A percentile compares a stretch with the other conserved stretches of the same genome.
Evolutionary conservation across 92 coral and sea anemone species (phyloP).

Genomic region (Galaxea fascicularis): DNA sequence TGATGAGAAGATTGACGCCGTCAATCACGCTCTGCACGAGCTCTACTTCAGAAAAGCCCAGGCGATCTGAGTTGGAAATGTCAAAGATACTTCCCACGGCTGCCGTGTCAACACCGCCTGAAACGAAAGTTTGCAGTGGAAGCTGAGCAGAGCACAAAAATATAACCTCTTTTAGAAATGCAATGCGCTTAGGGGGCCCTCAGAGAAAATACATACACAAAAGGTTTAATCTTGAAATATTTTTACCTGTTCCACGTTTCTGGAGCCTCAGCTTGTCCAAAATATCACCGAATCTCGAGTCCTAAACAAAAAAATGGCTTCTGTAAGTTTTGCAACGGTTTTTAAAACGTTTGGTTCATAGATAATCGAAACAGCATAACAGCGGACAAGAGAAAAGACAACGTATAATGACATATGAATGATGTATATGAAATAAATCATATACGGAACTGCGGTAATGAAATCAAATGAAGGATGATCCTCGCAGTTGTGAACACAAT

Average conservation of each 20-base stretch:
- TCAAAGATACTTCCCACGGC: conserved; percentile 97
- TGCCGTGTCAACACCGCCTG: conserved; percentile 99
- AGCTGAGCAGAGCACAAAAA: background rate
- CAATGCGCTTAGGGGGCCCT: no score
- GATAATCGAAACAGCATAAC: no score
- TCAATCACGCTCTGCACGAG: conserved; percentile 97
- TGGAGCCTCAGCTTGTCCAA: conserved; percentile 86
- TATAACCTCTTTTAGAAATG: background rate
- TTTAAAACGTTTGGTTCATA: background rate
- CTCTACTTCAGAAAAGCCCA: conserved; percentile 96
- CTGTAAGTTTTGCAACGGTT: background rate
- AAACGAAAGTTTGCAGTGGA: background rate
- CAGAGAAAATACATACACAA: background rate
- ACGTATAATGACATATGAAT: no score
- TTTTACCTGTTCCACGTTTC: conserved; percentile 93
- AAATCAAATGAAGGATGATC: no score
- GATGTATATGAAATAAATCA: no score
- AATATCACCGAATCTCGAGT: conserved; percentile 76
- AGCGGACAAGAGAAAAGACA: no score
- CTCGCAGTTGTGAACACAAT: no score
- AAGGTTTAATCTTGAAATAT: background rate
- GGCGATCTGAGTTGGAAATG: conserved; percentile 98
- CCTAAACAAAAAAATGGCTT: background rate
- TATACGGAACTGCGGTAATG: no score
- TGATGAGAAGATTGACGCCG: conserved; percentile 94